Evolutionary conservation across 2,113 vertebrate species (phyloP).

Genomic region (Vicugna pacos): DNA sequence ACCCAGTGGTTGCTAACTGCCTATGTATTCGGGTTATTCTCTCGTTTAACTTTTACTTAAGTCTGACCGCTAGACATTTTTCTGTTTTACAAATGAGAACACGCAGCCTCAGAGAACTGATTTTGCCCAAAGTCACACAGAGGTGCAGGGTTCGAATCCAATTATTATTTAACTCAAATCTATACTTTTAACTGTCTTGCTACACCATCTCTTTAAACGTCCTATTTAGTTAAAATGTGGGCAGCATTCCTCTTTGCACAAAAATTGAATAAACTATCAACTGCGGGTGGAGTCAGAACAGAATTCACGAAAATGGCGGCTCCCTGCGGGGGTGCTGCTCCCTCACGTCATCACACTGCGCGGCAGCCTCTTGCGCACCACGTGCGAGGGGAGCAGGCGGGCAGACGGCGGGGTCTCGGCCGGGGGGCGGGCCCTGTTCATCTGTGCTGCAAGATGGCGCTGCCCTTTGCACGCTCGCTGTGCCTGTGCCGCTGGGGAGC

Average conservation of each 20-base stretch:
- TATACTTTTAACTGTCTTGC: neutral
- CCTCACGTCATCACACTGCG: slow-evolving; percentile 41
- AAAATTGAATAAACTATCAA: rapidly evolving
- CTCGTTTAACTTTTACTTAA: neutral
- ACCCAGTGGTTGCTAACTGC: neutral
- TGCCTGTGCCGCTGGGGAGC: neutral
- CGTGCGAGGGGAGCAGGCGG: rapidly evolving
- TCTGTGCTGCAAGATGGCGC: slow-evolving; percentile 81
- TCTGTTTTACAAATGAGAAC: neutral
- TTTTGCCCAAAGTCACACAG: neutral
- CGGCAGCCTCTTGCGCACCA: neutral
- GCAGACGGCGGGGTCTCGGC: neutral
- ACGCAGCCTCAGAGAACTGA: neutral
- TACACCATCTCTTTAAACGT: neutral
- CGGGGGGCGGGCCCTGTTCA: neutral
- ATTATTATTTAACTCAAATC: neutral
- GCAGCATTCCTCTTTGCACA: rapidly evolving
- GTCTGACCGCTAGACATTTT: neutral
- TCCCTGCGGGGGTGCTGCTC: rapidly evolving
- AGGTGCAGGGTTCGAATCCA: neutral
- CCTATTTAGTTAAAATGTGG: neutral
- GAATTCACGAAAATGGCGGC: rapidly evolving
- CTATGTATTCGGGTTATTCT: neutral
- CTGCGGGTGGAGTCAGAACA: rapidly evolving
- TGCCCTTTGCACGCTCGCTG: slow-evolving; percentile 35